A percentile compares a stretch with the other conserved stretches of the same genome.
These are phyloP conservation scores for Chascanopsetta lugubris DNA, from an alignment of 2,113 vertebrate species.

Conservation along the genomic window DNA sequence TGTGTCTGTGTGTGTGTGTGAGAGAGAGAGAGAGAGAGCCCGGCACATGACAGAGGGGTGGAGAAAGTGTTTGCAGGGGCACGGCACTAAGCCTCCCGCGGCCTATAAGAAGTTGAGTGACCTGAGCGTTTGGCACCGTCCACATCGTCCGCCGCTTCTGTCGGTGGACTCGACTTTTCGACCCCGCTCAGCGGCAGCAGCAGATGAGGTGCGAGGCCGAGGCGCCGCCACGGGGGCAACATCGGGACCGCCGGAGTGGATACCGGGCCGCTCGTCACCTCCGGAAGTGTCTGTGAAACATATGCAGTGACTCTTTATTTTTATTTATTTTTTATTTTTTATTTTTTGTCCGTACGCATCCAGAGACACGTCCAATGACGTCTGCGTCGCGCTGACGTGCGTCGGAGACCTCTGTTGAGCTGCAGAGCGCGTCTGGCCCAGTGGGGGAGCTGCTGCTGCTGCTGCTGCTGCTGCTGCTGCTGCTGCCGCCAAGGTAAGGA, in stretches of 20 bases:
- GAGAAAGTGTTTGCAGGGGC: slow-evolving; percentile 66
- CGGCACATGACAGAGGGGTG: slow-evolving; percentile 70
- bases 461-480: too few relatives aligned
- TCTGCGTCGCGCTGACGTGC: slow-evolving; percentile 47
- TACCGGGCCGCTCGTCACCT: slow-evolving; percentile 33
- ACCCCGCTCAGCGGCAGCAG: slow-evolving; percentile 17
- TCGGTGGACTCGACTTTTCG: slow-evolving; percentile 47
- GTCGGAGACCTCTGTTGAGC: slow-evolving; percentile 37
- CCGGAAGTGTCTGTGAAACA: slow-evolving; percentile 48
- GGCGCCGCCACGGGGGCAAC: slow-evolving; percentile 31
- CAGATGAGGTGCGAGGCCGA: slow-evolving; percentile 25
- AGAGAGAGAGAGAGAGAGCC: slow-evolving; percentile 42
- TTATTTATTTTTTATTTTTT: slow-evolving; percentile 17
- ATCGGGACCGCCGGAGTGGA: slow-evolving; percentile 47
- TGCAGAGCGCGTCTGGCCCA: slow-evolving; percentile 41
- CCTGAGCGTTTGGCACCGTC: slow-evolving; percentile 39
- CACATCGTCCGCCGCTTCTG: slow-evolving; percentile 55
- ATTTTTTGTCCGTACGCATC: slow-evolving; percentile 26
- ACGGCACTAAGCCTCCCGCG: slow-evolving; percentile 38
- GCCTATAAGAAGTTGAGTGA: slow-evolving; percentile 73
- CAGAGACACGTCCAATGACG: slow-evolving; percentile 40
- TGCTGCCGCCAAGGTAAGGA: slow-evolving; percentile 77
- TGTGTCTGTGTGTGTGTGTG: slow-evolving; percentile 28
- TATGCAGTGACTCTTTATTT: slow-evolving; percentile 34
- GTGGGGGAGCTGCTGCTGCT: slow-evolving; percentile 43